Base-by-base conservation (phyloP, 2,113 vertebrate species). In the Alouatta palliata region DNA sequence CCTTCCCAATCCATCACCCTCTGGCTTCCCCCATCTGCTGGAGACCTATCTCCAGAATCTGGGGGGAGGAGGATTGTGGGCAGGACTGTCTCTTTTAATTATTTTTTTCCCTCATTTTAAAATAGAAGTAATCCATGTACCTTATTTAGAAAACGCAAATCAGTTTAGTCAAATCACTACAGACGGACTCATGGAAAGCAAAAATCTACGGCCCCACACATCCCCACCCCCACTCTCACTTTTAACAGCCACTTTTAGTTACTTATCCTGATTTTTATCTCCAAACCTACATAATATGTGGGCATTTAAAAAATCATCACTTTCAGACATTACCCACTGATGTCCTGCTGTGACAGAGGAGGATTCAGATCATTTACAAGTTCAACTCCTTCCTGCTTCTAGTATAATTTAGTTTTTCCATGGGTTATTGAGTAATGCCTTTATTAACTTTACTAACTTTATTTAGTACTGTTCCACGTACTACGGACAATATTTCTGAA, bases 61-160 rank as follows among this genome's bases (percentile, higher is more conserved):
- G 27, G 0, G 9, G 40, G 43, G 32, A 49, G 52, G 71, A 23
- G 30, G 6, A 11, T 77, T 25, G 56, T 88, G 37, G 71, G 21
- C 20, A 93, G 75, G 45, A 87, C 11, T 87, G 25, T 80, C 30
- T 32, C 61, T 92, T 92, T 80, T 43, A 87, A 91, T 49, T 13
- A 86, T 80, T 40, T 75, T 58, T 90, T 25, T 86, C 82, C 91
- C 73, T 97, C 54, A 87, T 94, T 96, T 97, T 25, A 90, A 95
- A 96, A 95, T 52, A 84, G 45, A 95, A 83, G 30, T 75, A 85
- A 89, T 86, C 4, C 43, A 79, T 82, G 37, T 19, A 85, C 2
- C 21, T 35, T 96, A 80, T 96, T 87, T 93, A 94, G 84, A 90
- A 92, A 86, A 70, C 8, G 27, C 45, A 73, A 88, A 85, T 68